These are phyloP conservation scores for Campopleginae sp. DNA, from an alignment of 2,888 invertebrate genomes.

Conservation along the genomic window DNA sequence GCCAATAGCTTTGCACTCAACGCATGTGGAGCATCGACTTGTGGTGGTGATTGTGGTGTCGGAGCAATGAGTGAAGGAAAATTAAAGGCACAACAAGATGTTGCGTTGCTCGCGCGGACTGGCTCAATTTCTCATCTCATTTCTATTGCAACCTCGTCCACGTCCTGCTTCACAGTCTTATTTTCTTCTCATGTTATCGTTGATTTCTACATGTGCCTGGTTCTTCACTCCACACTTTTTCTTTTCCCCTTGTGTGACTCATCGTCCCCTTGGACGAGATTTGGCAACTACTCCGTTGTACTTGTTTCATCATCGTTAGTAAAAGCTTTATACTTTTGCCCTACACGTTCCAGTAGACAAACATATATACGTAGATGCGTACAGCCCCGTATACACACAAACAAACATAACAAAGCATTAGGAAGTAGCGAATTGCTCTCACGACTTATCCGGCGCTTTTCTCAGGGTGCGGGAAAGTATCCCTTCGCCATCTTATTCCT, in stretches of 20 bases:
- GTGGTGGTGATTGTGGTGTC: conserved; percentile 46
- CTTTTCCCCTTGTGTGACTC: conserved; percentile 68
- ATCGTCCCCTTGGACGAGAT: conserved; percentile 63
- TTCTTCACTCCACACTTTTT: conserved; percentile 30
- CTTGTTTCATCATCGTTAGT: conserved; percentile 78
- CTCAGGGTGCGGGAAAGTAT: conserved; percentile 51
- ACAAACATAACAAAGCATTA: conserved; percentile 25
- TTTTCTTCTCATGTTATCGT: conserved; percentile 45
- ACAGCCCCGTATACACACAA: conserved; percentile 24
- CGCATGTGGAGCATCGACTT: conserved; percentile 45
- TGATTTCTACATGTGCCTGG: conserved; percentile 3
- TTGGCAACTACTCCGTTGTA: conserved; percentile 50
- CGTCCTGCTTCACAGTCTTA: conserved; percentile 9
- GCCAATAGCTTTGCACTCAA: conserved; percentile 25
- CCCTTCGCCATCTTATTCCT: conserved; percentile 41
- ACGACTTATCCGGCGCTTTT: conserved; percentile 69
- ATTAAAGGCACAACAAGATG: conserved; percentile 62
- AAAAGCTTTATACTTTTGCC: conserved; percentile 57
- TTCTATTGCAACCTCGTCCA: conserved; percentile 26
- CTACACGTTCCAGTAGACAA: conserved; percentile 20
- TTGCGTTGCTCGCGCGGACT: conserved; percentile 48
- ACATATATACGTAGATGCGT: background rate
- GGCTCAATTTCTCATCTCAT: conserved; percentile 19
- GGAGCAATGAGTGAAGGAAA: conserved; percentile 54
- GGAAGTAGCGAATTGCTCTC: conserved; percentile 64